phyloP scores from a whole-genome alignment of 2,797 vertebrate genomes.

The Knipowitschia caucasica region DNA sequence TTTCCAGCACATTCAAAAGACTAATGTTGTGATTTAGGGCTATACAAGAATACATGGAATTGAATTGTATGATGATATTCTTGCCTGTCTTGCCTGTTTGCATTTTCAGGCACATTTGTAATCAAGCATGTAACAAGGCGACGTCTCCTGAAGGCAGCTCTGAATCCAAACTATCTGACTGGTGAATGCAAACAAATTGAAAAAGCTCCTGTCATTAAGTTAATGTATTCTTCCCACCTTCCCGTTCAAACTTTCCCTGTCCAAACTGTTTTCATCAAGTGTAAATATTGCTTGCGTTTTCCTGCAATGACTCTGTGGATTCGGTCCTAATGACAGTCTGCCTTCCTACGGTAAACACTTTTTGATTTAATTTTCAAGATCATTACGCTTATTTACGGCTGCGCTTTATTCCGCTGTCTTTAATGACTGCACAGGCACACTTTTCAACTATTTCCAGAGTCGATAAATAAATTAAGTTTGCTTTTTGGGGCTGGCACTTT shows the following conservation, averaged over 20 bases:
- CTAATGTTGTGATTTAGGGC: too few relatives aligned
- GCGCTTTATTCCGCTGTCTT: not conserved
- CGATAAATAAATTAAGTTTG: not conserved
- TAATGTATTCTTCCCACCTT: not conserved
- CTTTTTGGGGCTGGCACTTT: not conserved
- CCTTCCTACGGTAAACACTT: constrained; percentile 8
- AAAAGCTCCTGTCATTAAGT: not conserved
- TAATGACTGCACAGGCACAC: not conserved
- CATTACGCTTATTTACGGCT: constrained; percentile 10
- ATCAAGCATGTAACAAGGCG: too few relatives aligned
- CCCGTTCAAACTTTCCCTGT: not conserved
- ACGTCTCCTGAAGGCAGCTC: too few relatives aligned
- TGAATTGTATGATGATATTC: too few relatives aligned
- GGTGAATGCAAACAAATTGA: not conserved
- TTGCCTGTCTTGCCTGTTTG: too few relatives aligned
- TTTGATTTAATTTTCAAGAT: constrained; percentile 11
- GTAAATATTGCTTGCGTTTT: constrained; percentile 2
- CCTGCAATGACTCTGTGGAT: not conserved
- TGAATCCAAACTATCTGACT: too few relatives aligned
- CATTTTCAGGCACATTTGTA: too few relatives aligned
- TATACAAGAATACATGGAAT: too few relatives aligned
- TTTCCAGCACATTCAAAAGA: too few relatives aligned
- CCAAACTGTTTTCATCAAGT: not conserved
- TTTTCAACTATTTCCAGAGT: not conserved
- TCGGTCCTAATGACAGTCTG: constrained; percentile 1